These are phyloP conservation scores for Leptopilina myrica DNA, from an alignment of 2,888 invertebrate genomes.

Conservation along the genomic window DNA sequence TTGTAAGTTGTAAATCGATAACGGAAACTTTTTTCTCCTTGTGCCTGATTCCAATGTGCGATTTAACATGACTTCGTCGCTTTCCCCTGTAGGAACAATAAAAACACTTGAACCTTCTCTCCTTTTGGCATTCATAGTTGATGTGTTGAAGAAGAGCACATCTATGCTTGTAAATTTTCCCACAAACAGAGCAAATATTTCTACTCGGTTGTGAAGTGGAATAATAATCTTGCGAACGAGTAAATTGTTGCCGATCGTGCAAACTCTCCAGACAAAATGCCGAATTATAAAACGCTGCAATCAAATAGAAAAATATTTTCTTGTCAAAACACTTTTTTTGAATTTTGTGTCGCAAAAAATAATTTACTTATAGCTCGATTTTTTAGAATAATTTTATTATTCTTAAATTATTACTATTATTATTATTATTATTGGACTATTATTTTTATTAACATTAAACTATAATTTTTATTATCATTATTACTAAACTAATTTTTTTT, in stretches of 20 bases:
- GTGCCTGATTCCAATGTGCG: slow-evolving; percentile 67
- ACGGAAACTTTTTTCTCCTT: slow-evolving; percentile 61
- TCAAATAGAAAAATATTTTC: slow-evolving; percentile 53
- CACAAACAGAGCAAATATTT: slow-evolving; percentile 63
- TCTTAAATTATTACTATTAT: too few relatives aligned
- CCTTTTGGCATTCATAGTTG: slow-evolving; percentile 72
- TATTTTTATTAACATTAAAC: too few relatives aligned
- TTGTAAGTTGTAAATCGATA: slow-evolving; percentile 60
- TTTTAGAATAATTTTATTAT: too few relatives aligned
- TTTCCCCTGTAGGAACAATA: slow-evolving; percentile 68
- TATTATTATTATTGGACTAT: too few relatives aligned
- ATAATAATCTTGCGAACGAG: neutral
- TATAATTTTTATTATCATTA: too few relatives aligned
- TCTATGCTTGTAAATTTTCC: slow-evolving; percentile 65
- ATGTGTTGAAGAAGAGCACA: slow-evolving; percentile 68
- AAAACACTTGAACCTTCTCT: slow-evolving; percentile 69
- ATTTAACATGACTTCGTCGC: slow-evolving; percentile 66
- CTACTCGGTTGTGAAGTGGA: slow-evolving; percentile 35
- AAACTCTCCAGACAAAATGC: slow-evolving; percentile 6
- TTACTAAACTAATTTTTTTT: too few relatives aligned
- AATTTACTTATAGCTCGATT: too few relatives aligned
- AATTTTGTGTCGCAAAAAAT: neutral
- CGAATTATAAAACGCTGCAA: slow-evolving; percentile 60
- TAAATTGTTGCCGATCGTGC: neutral
- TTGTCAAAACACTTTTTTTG: slow-evolving; percentile 43